Evolutionary conservation across 2,797 vertebrate genomes (phyloP), one percentile per base, ranked within the genome.

Genomic region (Enteromius radiatus): DNA sequence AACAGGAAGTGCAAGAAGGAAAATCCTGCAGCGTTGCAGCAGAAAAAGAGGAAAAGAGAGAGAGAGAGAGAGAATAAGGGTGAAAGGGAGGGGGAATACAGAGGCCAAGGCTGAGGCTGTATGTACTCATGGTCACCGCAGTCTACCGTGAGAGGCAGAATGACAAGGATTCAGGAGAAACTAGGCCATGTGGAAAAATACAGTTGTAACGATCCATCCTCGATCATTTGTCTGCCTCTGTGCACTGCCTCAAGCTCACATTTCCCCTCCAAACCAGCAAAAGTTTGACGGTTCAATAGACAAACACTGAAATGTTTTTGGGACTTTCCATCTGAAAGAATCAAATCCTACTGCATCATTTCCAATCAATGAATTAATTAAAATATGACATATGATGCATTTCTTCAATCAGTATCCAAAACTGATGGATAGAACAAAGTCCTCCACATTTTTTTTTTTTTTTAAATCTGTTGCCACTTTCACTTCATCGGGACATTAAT

Each of bases 151-250:
- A 88, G 86, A 89, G 87, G 87, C 78, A 81, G 64, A 80, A 61
- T 59, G 70, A 78, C 71, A 76, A 76, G 76, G 49, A 45, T 74
- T 79, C 84, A 73, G 81, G 70, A 74, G 86, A 90, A 93, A 92
- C 85, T 91, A 93, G 93, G 92, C 91, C 91, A 91, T 69, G 68
- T 89, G 91, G 90, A 93, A 93, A 92, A 89, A 89, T 82, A 88
- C 84, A 90, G 91, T 85, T 87, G 89, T 82, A 92, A 90, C 63
- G 86, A 91, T 87, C 88, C 80, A 49, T 86, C 85, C 61, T 64
- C 38, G 81, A 68, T 86, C 64, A n/a, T 78, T 76, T 74, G 80
- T 82, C 86, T 83, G 80, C 73, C 54, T 74, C 78, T 23, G 26
- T 70, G 61, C 56, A 73, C 47, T 8, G 41, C 36, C 23, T 64